Evolutionary conservation across 23 tunicate genomes (phyloP).

Genomic region (Oikopleura dioica): DNA sequence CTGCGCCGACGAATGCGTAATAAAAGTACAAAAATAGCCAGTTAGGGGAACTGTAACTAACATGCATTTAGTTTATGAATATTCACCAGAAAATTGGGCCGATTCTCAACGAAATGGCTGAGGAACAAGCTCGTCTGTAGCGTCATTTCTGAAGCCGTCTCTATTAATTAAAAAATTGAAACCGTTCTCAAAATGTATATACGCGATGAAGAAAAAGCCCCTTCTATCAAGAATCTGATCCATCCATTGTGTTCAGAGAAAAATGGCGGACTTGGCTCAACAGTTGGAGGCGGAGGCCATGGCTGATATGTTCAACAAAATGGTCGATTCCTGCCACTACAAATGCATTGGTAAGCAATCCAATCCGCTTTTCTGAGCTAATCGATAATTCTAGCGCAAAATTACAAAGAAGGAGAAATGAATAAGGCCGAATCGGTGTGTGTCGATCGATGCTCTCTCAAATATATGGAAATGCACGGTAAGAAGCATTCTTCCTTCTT

Average conservation of each 20-base stretch:
- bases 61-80: too few species aligned
- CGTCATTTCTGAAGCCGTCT: too few species aligned
- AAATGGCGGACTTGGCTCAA: background rate
- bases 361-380: background rate
- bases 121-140: too few species aligned
- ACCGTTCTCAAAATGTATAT: too few species aligned
- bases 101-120: too few species aligned
- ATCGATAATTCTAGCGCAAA: background rate
- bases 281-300: slow-evolving; percentile 12
- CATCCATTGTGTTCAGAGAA: background rate
- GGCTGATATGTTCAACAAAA: slow-evolving; percentile 6
- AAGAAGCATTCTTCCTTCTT: too few species aligned
- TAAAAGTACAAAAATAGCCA: too few species aligned
- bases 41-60: too few species aligned
- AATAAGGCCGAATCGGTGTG: background rate
- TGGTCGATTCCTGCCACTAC: slow-evolving; percentile 2
- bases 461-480: background rate
- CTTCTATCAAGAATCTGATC: background rate
- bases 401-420: background rate
- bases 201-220: background rate
- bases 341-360: background rate
- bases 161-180: too few species aligned
- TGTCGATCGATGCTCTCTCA: background rate
- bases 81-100: too few species aligned
- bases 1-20: background rate